Evolutionary conservation across 2,888 invertebrate genomes (phyloP), one percentile per base, ranked within the genome.

Genomic region (Toxonevra muliebris): DNA sequence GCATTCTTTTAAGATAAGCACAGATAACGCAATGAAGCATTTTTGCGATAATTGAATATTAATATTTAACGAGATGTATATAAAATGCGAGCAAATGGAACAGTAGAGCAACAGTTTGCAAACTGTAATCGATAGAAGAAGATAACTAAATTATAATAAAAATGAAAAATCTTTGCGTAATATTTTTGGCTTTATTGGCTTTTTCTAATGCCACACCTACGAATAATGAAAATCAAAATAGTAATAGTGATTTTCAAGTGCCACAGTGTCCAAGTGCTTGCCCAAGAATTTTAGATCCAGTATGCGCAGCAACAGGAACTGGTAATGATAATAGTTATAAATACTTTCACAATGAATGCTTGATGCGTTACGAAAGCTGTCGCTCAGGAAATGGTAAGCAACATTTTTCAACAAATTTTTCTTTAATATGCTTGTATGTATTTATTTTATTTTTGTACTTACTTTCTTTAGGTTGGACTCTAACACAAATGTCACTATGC

Each of bases 401-500:
- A 20, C 4, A n/a, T 9, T 61, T 61, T 61, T 48, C 9, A 7
- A 1, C 12, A 42, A 43, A 13, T 9, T 60, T 11, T 10, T 1
- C 5, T 10, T n/a, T 11, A 42, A n/a, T n/a, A n/a, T n/a, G n/a
- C n/a, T 57, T 43, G 10, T 52, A 13, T 58, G 15, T 48, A 43
- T n/a, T 1, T 40, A 8, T 1, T 54, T 19, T n/a, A 52, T 8
- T 15, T 57, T 40, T 54, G 42, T 15, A 10, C 43, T 9, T 15
- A 2, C n/a, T 45, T 53, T 61, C 59, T 15, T 2, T 57, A 78
- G 77, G 61, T 30, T 76, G 75, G 77, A 75, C 71, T 43, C 71
- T 72, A 63, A 76, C 77, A 53, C 75, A 74, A 48, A 74, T 78
- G 75, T 73, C 76, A n/a, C 65, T 74, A 50, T 78, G 77, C 40